These are phyloP conservation scores for Phaonia tiefii DNA, from an alignment of 2,888 invertebrate species.

Conservation along the genomic window DNA sequence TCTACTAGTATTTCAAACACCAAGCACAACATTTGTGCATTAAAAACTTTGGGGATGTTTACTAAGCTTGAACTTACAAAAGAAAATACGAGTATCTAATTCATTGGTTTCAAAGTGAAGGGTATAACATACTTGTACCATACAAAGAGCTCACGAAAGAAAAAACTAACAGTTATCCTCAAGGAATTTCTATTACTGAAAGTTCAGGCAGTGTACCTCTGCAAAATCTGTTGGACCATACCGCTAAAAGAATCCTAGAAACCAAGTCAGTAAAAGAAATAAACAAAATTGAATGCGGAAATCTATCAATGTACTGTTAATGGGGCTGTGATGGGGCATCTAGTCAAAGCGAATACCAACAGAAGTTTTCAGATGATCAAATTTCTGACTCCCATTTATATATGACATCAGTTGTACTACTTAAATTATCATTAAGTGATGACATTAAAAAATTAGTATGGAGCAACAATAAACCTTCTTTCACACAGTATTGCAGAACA, in stretches of 20 bases:
- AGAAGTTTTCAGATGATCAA: conserved; percentile 23
- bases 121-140: conserved; percentile 13
- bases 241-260: conserved; percentile 38
- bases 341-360: conserved; percentile 20
- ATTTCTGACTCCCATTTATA: conserved; percentile 17
- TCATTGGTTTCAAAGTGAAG: conserved; percentile 17
- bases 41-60: conserved; percentile 15
- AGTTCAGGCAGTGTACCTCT: conserved; percentile 36
- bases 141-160: conserved; percentile 23
- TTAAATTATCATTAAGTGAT: conserved; percentile 18
- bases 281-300: conserved; percentile 15
- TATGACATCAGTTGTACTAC: conserved; percentile 11
- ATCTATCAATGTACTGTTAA: background rate
- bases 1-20: conserved; percentile 25
- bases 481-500: conserved; percentile 18
- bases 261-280: conserved; percentile 26
- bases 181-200: conserved; percentile 35
- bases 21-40: conserved; percentile 27
- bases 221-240: conserved; percentile 38
- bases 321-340: conserved; percentile 1
- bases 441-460: conserved; percentile 12
- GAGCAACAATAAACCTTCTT: conserved; percentile 28
- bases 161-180: background rate
- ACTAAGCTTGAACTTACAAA: conserved; percentile 7
- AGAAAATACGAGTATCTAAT: conserved; percentile 27